These are phyloP conservation scores for Paracyprichromis sp. DNA, from an alignment of 2,113 vertebrate species.

Conservation along the genomic window DNA sequence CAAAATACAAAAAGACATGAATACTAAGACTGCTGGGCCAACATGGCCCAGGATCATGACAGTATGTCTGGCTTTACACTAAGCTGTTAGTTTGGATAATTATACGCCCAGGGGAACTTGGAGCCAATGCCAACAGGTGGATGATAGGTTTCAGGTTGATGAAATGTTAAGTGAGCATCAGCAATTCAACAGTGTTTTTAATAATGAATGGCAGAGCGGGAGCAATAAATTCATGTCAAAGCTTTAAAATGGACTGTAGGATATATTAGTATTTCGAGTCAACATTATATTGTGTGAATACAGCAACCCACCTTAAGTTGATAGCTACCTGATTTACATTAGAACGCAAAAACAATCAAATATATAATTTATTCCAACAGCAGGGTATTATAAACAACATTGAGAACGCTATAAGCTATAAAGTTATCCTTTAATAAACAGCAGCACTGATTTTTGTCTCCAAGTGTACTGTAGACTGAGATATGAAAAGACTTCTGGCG, in stretches of 20 bases:
- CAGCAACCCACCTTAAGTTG: neutral
- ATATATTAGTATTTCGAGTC: neutral
- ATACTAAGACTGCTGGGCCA: no score
- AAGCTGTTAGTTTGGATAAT: neutral
- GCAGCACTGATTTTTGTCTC: neutral
- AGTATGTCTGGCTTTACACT: neutral
- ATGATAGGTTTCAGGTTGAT: neutral
- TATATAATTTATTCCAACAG: neutral
- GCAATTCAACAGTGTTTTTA: neutral
- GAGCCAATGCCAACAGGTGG: neutral
- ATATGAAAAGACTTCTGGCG: conserved; percentile 10
- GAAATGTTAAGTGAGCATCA: neutral
- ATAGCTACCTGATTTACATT: neutral
- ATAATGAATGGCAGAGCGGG: neutral
- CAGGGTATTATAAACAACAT: neutral
- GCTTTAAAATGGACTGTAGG: neutral
- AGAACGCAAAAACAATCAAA: neutral
- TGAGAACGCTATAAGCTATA: neutral
- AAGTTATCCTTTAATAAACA: neutral
- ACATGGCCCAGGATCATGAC: no score
- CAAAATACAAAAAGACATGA: no score
- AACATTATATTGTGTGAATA: neutral
- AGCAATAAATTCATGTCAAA: neutral
- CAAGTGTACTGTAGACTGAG: neutral
- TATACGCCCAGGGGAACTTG: neutral